Evolutionary conservation across 2,113 vertebrate species (phyloP), one percentile per base, ranked within the genome.

Genomic region (Pollimyrus isidori): DNA sequence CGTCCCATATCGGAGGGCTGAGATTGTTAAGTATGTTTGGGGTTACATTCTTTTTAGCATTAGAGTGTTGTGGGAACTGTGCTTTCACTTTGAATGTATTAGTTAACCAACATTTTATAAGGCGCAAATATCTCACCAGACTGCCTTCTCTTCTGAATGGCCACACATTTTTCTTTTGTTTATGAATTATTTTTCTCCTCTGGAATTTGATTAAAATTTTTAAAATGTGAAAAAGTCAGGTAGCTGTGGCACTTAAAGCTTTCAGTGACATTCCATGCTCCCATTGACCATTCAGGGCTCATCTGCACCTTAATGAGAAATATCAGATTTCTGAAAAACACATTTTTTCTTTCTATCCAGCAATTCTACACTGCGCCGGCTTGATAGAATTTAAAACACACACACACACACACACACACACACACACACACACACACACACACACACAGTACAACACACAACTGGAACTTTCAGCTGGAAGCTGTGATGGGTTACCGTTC

Each of bases 1-100:
- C 93, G 87, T 73, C 69, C 76, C 82, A 7, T 7, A 42, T 17
- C 35, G 26, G 45, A 89, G 89, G 90, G 89, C 90, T 92, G 89
- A 91, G 90, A 21, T 26, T 26, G 30, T 19, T 35, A 52, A 7
- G 9, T 21, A 0, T 52, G 11, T 52, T 23, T 19, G 30, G 7
- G 13, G 53, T 39, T 15, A 56, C 52, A 0, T 26, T 56, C 26
- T 56, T 39, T 56, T 87, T 62, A 56, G 58, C 52, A 87, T 56
- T 50, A 58, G 0, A 3, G 56, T 3, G 53, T 52, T 50, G 45
- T 11, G 26, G 85, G 17, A 87, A 52, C 15, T 45, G 82, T 48
- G 19, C 48, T 73, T 88, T 48, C 23, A 30, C 26, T 73, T 88
- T 82, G 23, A 53, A 52, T 3, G 46, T 6, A 7, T 49, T 17